phyloP scores from a whole-genome alignment of 2,797 vertebrate species.

The Erethizon dorsatum region DNA sequence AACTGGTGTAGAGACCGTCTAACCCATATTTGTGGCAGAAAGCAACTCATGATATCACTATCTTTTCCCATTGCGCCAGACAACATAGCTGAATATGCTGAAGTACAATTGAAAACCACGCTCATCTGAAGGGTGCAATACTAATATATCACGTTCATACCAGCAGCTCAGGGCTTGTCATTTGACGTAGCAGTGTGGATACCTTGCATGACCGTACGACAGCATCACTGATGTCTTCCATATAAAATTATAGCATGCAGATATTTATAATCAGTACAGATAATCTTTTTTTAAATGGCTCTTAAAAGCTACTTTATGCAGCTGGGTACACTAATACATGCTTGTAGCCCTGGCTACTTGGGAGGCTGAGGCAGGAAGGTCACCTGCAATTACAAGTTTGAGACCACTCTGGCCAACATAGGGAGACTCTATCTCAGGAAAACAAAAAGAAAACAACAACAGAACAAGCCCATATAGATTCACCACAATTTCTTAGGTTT shows the following conservation, averaged over 20 bases:
- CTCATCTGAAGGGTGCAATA: background rate
- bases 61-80: too few species aligned
- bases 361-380: too few species aligned
- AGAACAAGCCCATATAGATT: background rate
- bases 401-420: background rate
- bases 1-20: background rate
- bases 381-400: too few species aligned
- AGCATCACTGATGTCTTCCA: background rate
- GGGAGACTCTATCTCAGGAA: background rate
- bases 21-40: background rate
- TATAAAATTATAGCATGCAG: constrained; percentile 1
- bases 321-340: background rate
- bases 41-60: background rate
- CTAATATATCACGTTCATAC: background rate
- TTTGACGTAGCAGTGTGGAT: background rate
- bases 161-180: background rate
- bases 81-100: background rate
- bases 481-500: background rate
- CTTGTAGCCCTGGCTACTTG: background rate
- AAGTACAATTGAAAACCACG: constrained; percentile 26
- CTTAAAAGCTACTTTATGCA: background rate
- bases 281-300: background rate
- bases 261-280: background rate
- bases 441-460: background rate
- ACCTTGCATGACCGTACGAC: background rate